A percentile compares a stretch with the other conserved stretches of the same genome.
These are phyloP conservation scores for Argya squamiceps DNA, from an alignment of 2,797 vertebrate species.

Conservation along the genomic window DNA sequence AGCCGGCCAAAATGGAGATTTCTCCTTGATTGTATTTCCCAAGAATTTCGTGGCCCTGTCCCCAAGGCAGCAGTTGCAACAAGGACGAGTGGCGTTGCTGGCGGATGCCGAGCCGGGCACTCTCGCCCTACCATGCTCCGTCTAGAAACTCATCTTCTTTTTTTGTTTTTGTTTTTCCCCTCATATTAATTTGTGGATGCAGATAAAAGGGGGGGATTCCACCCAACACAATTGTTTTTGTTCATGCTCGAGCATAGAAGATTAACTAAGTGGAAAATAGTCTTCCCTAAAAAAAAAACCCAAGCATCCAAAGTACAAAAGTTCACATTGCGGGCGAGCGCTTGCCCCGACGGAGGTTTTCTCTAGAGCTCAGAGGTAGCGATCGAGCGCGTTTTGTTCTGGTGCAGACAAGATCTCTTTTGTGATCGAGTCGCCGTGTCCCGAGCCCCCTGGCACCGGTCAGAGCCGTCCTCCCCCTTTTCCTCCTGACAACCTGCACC, in stretches of 20 bases:
- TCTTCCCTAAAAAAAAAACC: conserved; percentile 3
- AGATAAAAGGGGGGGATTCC: background rate
- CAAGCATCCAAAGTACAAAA: conserved; percentile 17
- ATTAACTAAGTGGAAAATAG: conserved; percentile 56
- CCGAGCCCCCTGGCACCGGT: background rate
- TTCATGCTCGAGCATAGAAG: conserved; percentile 31
- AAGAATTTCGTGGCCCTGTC: conserved; percentile 8
- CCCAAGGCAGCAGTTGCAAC: background rate
- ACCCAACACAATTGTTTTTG: conserved; percentile 40
- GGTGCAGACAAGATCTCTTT: conserved; percentile 17
- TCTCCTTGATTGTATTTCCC: conserved; percentile 31
- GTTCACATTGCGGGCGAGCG: background rate
- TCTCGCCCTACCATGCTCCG: conserved; percentile 6
- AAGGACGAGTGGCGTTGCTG: background rate
- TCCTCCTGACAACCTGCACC: background rate
- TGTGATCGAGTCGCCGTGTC: background rate
- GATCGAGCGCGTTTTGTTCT: background rate
- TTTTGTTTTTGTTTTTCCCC: background rate
- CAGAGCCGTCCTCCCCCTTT: background rate
- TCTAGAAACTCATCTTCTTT: background rate
- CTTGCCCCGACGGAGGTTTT: background rate
- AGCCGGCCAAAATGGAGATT: background rate
- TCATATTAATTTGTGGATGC: conserved; percentile 44
- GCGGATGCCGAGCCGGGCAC: background rate
- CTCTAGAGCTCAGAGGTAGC: conserved; percentile 42